Evolutionary conservation across 2,888 invertebrate genomes (phyloP).

Genomic region (Cenopis cana): DNA sequence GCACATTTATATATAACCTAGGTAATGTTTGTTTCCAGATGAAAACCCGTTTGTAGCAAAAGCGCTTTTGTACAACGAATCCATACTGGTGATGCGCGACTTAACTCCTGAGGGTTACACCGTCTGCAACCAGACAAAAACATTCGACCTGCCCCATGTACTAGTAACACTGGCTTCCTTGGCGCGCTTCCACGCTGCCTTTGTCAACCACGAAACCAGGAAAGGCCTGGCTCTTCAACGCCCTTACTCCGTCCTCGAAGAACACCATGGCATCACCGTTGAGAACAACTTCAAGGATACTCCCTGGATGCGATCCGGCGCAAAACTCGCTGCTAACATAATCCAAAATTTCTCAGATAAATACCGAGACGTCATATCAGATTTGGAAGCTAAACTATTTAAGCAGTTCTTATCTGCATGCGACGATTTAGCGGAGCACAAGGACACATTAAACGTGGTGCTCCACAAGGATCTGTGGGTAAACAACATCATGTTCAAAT

Average conservation of each 20-base stretch:
- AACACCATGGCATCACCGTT: constrained; percentile 55
- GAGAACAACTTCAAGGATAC: constrained; percentile 64
- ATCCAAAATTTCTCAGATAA: constrained; percentile 63
- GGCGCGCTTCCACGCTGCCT: constrained; percentile 72
- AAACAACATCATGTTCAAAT: constrained; percentile 74
- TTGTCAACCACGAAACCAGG: constrained; percentile 63
- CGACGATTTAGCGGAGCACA: constrained; percentile 56
- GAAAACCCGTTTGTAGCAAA: constrained; percentile 63
- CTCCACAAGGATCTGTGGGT: constrained; percentile 75
- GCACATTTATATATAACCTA: background rate
- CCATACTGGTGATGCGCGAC: constrained; percentile 71
- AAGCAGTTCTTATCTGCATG: constrained; percentile 61
- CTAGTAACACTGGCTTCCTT: constrained; percentile 56
- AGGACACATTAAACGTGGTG: constrained; percentile 65
- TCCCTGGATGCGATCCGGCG: constrained; percentile 63
- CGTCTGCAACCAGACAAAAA: constrained; percentile 51
- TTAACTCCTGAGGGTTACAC: constrained; percentile 63
- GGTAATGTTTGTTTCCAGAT: constrained; percentile 52
- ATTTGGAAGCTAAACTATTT: constrained; percentile 57
- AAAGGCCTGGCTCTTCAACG: constrained; percentile 48
- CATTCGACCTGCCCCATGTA: constrained; percentile 62
- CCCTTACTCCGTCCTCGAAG: constrained; percentile 56
- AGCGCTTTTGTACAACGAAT: constrained; percentile 63
- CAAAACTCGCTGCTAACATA: constrained; percentile 63
- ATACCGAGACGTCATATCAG: constrained; percentile 48